Conservation (phyloP, 2,888 invertebrate genomes). For the Chouioia cunea region DNA sequence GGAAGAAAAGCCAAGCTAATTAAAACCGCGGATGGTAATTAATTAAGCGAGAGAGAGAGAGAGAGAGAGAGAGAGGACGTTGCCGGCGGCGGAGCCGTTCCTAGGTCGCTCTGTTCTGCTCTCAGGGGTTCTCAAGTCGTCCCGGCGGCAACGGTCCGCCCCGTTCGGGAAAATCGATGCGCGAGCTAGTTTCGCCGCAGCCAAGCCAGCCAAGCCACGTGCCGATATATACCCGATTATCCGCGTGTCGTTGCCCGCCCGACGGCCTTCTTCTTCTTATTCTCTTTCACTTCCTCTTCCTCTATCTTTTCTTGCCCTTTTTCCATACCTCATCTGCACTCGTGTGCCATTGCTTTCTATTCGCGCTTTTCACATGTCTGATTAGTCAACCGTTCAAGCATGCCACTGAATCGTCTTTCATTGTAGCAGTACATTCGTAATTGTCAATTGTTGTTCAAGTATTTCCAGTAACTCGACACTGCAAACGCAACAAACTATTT, state of each 20-base stretch:
- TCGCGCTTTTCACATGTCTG: too few species aligned
- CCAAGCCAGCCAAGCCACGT: constrained; percentile 26
- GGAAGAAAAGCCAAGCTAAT: constrained; percentile 59
- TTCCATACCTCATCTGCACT: too few species aligned
- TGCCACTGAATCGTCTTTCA: too few species aligned
- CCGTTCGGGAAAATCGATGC: constrained; percentile 46
- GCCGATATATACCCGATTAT: constrained; percentile 23
- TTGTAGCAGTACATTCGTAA: too few species aligned
- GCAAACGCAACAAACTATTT: too few species aligned
- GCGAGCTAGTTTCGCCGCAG: constrained; percentile 24
- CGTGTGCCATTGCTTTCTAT: too few species aligned
- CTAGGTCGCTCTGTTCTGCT: constrained; percentile 52
- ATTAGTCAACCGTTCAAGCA: neutral
- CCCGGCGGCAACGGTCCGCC: constrained; percentile 21
- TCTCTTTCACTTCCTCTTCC: constrained; percentile 12
- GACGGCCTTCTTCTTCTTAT: constrained; percentile 33
- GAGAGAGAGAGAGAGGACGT: constrained; percentile 53
- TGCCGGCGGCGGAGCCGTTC: neutral
- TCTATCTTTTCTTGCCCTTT: constrained; percentile 5
- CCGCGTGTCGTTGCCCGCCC: neutral
- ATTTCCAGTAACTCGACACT: too few species aligned
- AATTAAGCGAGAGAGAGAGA: constrained; percentile 66
- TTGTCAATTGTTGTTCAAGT: too few species aligned
- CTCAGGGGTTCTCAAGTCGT: constrained; percentile 62
- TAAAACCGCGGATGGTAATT: constrained; percentile 69